Base-by-base conservation (phyloP, 1,140 invertebrate genomes). In the Drosophila willistoni region DNA sequence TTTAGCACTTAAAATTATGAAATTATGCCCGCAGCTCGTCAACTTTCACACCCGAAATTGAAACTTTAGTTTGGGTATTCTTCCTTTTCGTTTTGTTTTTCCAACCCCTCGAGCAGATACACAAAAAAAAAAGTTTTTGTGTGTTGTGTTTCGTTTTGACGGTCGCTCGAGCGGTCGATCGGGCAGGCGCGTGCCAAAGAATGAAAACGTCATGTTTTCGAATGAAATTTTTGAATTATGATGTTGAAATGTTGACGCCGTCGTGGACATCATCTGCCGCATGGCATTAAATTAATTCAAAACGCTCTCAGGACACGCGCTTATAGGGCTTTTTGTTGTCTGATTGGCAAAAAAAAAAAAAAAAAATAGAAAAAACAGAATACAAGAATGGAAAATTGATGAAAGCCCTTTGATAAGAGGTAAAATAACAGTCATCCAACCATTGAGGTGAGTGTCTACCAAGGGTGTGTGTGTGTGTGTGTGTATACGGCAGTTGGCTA, bases 221-320 rank as follows among this genome's bases (percentile, higher is more conserved):
- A 89, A 87, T 87, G 79, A 89, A 84, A 77, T 89, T 87, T 87
- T 89, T 87, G 83, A 87, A 87, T 87, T 87, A 89, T 87, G 83
- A 82, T 85, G 82, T 85, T 85, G 77, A 67, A 59, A 68, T 77
- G 72, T 73, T 79, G 74, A 73, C 71, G 66, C 63, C 44, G 69
- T 61, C 73, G 72, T 56, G 61, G 64, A 72, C 83, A 87, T 86
- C 82, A 82, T 87, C 79, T 82, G 83, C 41, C 77, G 68, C 57
- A 57, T 65, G 83, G 80, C 84, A 89, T 89, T 89, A 89, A 89
- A 89, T 89, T 89, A 89, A 89, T 89, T 84, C 85, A 89, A 89
- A 89, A 89, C 77, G 77, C 71, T 81, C 85, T 66, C 71, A 68
- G 74, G 81, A 89, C 80, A 89, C 84, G 85, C 84, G 84, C 77